phyloP scores from a whole-genome alignment of 2,797 vertebrate genomes.

The Geotrypetes seraphini region DNA sequence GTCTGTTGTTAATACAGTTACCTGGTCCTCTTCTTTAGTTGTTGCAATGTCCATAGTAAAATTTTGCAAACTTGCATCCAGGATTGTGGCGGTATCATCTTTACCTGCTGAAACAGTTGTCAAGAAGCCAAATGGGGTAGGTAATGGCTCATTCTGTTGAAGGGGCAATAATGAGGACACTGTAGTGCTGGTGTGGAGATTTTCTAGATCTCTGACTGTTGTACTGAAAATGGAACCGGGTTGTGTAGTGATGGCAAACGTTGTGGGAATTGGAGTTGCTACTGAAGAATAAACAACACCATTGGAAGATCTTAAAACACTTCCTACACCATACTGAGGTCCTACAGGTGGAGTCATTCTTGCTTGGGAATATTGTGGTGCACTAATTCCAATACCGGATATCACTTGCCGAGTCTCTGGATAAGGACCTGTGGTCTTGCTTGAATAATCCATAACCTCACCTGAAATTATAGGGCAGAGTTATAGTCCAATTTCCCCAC shows the following conservation, averaged over 20 bases:
- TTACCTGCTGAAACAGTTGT: slow-evolving; percentile 66
- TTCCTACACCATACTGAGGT: slow-evolving; percentile 68
- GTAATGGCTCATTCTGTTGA: slow-evolving; percentile 65
- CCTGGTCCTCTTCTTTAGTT: slow-evolving; percentile 60
- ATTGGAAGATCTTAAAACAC: slow-evolving; percentile 79
- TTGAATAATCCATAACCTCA: slow-evolving; percentile 94
- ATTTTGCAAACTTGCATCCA: slow-evolving; percentile 58
- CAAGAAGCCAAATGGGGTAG: slow-evolving; percentile 80
- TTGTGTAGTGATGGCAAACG: slow-evolving; percentile 92
- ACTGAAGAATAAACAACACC: slow-evolving; percentile 93
- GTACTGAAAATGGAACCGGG: slow-evolving; percentile 92
- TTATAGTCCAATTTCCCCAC: slow-evolving; percentile 72
- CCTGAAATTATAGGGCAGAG: slow-evolving; percentile 81
- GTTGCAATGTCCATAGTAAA: slow-evolving; percentile 63
- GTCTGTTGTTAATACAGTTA: slow-evolving; percentile 66
- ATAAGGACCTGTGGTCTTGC: slow-evolving; percentile 76
- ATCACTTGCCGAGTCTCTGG: slow-evolving; percentile 63
- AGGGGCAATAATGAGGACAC: slow-evolving; percentile 73
- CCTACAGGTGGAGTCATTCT: slow-evolving; percentile 60
- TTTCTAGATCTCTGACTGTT: slow-evolving; percentile 71
- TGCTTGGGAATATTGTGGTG: slow-evolving; percentile 73
- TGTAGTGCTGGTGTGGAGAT: slow-evolving; percentile 76
- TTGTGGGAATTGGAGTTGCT: slow-evolving; percentile 78
- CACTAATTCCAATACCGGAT: slow-evolving; percentile 64
- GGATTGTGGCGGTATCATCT: slow-evolving; percentile 45